Base-by-base conservation (phyloP, 1,140 invertebrate genomes). In the Triops cancriformis region DNA sequence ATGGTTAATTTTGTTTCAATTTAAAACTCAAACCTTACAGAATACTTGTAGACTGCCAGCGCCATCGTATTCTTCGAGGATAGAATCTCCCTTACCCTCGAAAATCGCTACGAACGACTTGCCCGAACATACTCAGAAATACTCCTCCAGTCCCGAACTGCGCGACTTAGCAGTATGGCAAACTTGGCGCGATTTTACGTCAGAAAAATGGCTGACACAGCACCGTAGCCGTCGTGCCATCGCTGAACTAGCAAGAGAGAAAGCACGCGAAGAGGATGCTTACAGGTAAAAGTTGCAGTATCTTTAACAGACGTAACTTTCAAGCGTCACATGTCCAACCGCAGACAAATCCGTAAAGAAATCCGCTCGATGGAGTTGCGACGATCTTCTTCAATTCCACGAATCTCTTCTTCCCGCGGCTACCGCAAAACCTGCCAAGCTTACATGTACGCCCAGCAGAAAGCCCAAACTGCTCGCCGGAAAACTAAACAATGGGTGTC, bases 251-350 rank as follows among this genome's bases (percentile, higher is more conserved):
- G 45, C 37, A 42, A 6, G 37, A 5, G 74, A 76, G 37, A 76
- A 76, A 42, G 37, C 23, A 9, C 18, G 26, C 23, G 74, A 76
- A 45, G 74, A 76, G 42, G 74, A 76, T 11, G 74, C 74, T 31
- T 76, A 76, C 45, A 31, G 74, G 74, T 76, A 74, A 5, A 27
- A 27, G 23, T 9, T 3, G 2, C 23, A 74, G 7, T 37, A 74
- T n/a, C 72, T 23, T 23, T 3, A 3, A 72, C 5, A 74, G 23
- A 18, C 14, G 18, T 23, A 74, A 74, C 4, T 6, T 6, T 6
- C 4, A 41, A 74, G 4, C 18, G 1, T 6, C 11, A n/a, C 23
- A 28, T 18, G 18, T 74, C n/a, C 4, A 76, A 31, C n/a, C 1
- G 26, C 23, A 76, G 74, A 26, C 11, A 45, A n/a, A 18, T 76